Conservation (phyloP, 2,113 vertebrate species). For the Rhegmatorhina hoffmannsi region DNA sequence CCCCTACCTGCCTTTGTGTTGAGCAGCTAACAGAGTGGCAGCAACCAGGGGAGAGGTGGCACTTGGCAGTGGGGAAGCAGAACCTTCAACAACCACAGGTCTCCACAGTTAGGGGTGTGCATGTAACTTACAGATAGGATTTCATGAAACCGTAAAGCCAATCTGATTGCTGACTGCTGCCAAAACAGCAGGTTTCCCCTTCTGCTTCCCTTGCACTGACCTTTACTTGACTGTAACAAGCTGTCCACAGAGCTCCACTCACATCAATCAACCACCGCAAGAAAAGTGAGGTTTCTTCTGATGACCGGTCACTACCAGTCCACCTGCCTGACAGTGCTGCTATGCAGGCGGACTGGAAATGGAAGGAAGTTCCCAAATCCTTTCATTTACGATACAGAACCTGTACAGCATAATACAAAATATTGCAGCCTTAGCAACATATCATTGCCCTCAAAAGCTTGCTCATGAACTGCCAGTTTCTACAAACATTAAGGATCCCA, state of each 20-base stretch:
- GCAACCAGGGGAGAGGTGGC: background rate
- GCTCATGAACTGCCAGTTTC: background rate
- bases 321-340: background rate
- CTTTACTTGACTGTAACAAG: background rate
- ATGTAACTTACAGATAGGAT: fast-evolving
- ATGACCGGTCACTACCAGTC: background rate
- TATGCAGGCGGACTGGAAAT: background rate
- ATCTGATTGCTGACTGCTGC: background rate
- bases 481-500: background rate
- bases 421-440: fast-evolving
- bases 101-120: background rate
- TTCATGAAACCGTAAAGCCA: background rate
- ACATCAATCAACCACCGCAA: background rate
- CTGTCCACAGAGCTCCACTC: background rate
- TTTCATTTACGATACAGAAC: background rate
- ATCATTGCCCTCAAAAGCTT: background rate
- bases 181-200: background rate
- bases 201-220: background rate
- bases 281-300: background rate
- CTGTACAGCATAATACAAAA: background rate
- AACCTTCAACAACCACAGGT: background rate
- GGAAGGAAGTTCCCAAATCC: background rate
- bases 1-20: background rate
- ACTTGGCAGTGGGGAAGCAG: fast-evolving
- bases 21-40: background rate